A percentile compares a stretch with the other conserved stretches of the same genome.
Conservation (phyloP, 2,797 vertebrate species). For the Mico argentatus region DNA sequence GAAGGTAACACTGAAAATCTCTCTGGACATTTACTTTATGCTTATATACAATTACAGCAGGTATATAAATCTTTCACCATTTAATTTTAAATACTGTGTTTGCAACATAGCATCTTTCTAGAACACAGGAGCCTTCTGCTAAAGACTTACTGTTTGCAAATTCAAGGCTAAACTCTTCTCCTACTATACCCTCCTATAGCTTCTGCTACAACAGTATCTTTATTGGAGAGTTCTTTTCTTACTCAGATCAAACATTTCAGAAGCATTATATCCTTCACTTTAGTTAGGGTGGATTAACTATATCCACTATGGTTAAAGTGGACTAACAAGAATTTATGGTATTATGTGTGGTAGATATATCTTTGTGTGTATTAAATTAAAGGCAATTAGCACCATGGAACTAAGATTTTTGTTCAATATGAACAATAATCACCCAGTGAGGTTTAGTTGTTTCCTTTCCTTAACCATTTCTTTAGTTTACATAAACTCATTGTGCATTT, state of each 20-base stretch:
- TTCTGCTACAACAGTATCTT: background rate
- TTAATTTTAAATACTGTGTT: background rate
- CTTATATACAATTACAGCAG: background rate
- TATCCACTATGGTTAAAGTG: background rate
- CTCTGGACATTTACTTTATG: background rate
- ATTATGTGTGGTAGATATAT: background rate
- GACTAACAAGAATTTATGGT: background rate
- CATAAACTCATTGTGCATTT: background rate
- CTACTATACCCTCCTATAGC: background rate
- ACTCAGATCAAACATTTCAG: background rate
- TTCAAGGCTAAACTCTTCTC: background rate
- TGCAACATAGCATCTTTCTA: background rate
- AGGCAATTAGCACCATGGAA: background rate
- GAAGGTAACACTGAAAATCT: background rate
- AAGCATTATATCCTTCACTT: background rate
- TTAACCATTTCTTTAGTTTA: background rate
- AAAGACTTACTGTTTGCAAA: background rate
- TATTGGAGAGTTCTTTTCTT: background rate
- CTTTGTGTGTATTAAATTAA: background rate
- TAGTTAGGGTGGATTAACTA: background rate
- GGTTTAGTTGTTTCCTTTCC: background rate
- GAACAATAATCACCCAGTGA: background rate
- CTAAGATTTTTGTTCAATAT: background rate
- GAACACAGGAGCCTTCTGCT: background rate
- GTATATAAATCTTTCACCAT: background rate